Evolutionary conservation across 1,140 invertebrate genomes (phyloP), one percentile per base, ranked within the genome.

Genomic region (Bombyx mandarina): DNA sequence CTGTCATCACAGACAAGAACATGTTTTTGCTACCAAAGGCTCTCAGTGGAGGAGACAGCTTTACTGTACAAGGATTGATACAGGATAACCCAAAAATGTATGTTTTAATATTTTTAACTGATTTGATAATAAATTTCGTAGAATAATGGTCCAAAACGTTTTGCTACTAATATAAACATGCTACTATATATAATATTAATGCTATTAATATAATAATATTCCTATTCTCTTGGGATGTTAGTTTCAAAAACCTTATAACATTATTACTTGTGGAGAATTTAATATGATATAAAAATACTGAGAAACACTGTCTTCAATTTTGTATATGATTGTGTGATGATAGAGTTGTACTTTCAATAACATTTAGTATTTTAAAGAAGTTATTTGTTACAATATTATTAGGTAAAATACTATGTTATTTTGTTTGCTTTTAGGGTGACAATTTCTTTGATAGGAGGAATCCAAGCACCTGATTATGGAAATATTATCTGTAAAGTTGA

Each of bases 21-120:
- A 79, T 80, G 71, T 80, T 78, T 54, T n/a, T 69, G n/a, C 58
- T 86, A 60, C 82, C 82, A 43, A 81, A 61, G 61, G 49, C 60
- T 60, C 62, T 82, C 22, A 64, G 67, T 18, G 6, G 10, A n/a
- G 61, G 65, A 8, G 75, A 85, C 56, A 48, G 35, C 44, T 71
- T 82, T 50, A 63, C 51, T 42, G 56, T 82, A 47, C 52, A 55
- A 42, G 73, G 72, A 22, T 52, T 35, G 8, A 52, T 70, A 35
- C 52, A 45, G 43, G 48, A 46, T 52, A 52, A 73, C 54, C 62
- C 64, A 57, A 57, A 65, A 45, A 62, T 53, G 79, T 84, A 72
- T 52, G 68, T 74, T 58, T 44, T 18, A 0, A 18, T 18, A 18
- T 18, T 18, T 18, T 18, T 18, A 18, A 18, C 12, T 18, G 12